Evolutionary conservation across 2,888 invertebrate genomes (phyloP).

Genomic region (Drosophila mettleri): DNA sequence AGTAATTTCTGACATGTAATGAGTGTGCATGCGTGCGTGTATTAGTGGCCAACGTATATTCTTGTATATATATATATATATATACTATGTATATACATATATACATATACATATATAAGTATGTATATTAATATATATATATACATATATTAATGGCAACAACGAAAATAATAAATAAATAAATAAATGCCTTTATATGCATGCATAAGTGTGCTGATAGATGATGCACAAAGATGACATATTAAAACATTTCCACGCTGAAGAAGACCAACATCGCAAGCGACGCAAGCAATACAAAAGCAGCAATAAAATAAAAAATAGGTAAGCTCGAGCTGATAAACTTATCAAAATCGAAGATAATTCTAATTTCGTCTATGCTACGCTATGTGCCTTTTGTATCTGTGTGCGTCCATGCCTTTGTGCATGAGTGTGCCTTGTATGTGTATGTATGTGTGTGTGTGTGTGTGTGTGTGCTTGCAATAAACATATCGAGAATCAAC

Average conservation of each 20-base stretch:
- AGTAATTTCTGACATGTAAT: slow-evolving; percentile 28
- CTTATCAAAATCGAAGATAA: slow-evolving; percentile 63
- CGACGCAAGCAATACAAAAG: slow-evolving; percentile 16
- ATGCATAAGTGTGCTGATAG: slow-evolving; percentile 47
- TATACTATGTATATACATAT: slow-evolving; percentile 9
- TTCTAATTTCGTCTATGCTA: slow-evolving; percentile 54
- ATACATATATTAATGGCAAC: slow-evolving; percentile 42
- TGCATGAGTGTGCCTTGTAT: neutral
- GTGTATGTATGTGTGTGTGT: slow-evolving; percentile 12
- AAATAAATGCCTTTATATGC: slow-evolving; percentile 59
- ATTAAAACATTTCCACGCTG: slow-evolving; percentile 37
- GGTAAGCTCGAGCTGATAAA: slow-evolving; percentile 68
- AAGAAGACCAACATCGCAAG: slow-evolving; percentile 22
- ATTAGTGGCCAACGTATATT: slow-evolving; percentile 30
- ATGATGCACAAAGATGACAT: slow-evolving; percentile 68
- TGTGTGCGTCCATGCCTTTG: neutral
- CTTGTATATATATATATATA: slow-evolving; percentile 13
- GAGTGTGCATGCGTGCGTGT: slow-evolving; percentile 35
- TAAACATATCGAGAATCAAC: slow-evolving; percentile 8
- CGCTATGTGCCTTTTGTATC: slow-evolving; percentile 22
- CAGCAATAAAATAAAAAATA: slow-evolving; percentile 35
- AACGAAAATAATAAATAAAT: slow-evolving; percentile 70
- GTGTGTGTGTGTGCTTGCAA: neutral
- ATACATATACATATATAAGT: slow-evolving; percentile 28
- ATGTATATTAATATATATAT: slow-evolving; percentile 23